phyloP scores from a whole-genome alignment of 2,113 vertebrate species.

The Cromileptes altivelis region DNA sequence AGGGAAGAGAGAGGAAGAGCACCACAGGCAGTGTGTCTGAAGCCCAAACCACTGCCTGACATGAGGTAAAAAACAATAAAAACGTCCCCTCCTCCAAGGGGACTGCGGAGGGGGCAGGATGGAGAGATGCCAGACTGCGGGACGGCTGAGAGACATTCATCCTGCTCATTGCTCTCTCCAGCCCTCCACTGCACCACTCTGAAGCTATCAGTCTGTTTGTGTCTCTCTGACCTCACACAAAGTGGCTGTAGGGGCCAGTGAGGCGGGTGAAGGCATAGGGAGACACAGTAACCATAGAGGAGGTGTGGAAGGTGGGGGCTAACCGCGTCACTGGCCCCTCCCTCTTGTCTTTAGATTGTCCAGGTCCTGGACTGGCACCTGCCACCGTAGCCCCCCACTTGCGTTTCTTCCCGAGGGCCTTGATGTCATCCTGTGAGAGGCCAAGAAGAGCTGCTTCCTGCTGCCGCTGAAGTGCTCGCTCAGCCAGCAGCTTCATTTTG shows the following conservation, averaged over 20 bases:
- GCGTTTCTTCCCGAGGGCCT: conserved; percentile 94
- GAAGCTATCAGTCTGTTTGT: conserved; percentile 60
- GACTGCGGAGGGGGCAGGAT: conserved; percentile 69
- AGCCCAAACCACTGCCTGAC: conserved; percentile 86
- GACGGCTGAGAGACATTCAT: conserved; percentile 72
- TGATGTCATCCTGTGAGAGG: conserved; percentile 91
- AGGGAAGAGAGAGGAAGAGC: conserved; percentile 84
- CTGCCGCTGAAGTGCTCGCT: conserved; percentile 90
- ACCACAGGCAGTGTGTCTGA: conserved; percentile 86
- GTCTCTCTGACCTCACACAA: conserved; percentile 86
- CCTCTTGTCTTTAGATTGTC: conserved; percentile 84
- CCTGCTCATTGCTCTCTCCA: conserved; percentile 61
- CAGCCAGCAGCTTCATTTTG: conserved; percentile 97
- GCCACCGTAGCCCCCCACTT: conserved; percentile 89
- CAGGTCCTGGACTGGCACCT: conserved; percentile 86
- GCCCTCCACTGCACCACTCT: conserved; percentile 67
- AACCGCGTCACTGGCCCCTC: conserved; percentile 89
- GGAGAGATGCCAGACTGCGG: conserved; percentile 69
- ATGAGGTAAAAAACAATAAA: conserved; percentile 89
- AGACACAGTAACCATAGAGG: conserved; percentile 94
- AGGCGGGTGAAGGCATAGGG: conserved; percentile 97
- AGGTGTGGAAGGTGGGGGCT: conserved; percentile 90
- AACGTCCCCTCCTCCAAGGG: conserved; percentile 68
- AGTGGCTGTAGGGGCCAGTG: conserved; percentile 98
- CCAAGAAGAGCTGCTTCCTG: conserved; percentile 94